A percentile compares a stretch with the other conserved stretches of the same genome.
Evolutionary conservation across 1,140 invertebrate genomes (phyloP).

Genomic region (Stegodyphus dumicola): DNA sequence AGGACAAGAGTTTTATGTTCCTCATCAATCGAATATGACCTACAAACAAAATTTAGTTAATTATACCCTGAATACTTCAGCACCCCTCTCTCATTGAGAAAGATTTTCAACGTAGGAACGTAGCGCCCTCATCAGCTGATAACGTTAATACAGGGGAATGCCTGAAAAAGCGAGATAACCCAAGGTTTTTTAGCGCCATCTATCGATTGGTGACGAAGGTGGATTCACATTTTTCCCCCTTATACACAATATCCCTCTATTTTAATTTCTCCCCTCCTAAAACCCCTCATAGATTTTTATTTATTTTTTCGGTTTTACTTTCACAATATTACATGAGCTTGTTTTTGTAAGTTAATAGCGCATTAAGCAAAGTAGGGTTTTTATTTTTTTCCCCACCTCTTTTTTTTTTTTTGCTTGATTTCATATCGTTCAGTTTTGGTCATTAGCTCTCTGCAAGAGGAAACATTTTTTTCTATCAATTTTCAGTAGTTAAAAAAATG

Average conservation of each 20-base stretch:
- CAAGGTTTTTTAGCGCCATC: slow-evolving; percentile 25
- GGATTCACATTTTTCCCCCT: slow-evolving; percentile 33
- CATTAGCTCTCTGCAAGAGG: slow-evolving; percentile 31
- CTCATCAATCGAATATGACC: not conserved
- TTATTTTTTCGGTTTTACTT: slow-evolving; percentile 14
- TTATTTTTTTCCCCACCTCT: slow-evolving; percentile 8
- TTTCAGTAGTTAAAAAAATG: not conserved
- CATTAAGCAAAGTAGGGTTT: slow-evolving; percentile 49
- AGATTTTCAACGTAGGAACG: not conserved
- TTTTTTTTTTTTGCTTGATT: not conserved
- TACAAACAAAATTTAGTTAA: slow-evolving; percentile 2
- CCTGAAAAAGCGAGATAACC: slow-evolving; percentile 48
- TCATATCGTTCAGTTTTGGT: slow-evolving; percentile 53
- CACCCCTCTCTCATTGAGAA: not conserved
- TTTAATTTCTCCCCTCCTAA: slow-evolving; percentile 17
- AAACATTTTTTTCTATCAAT: not conserved
- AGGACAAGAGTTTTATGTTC: too few relatives aligned
- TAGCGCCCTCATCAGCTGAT: slow-evolving; percentile 37
- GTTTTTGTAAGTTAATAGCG: slow-evolving; percentile 60
- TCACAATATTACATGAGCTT: slow-evolving; percentile 41
- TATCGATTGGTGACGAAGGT: slow-evolving; percentile 33
- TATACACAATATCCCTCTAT: not conserved
- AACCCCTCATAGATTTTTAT: slow-evolving; percentile 11
- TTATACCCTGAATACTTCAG: not conserved
- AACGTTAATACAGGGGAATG: slow-evolving; percentile 43